Percentiles rank a stretch among this genome's conserved stretches.
Evolutionary conservation across 2,888 invertebrate species (phyloP).

Genomic region (Harmothoe impar): DNA sequence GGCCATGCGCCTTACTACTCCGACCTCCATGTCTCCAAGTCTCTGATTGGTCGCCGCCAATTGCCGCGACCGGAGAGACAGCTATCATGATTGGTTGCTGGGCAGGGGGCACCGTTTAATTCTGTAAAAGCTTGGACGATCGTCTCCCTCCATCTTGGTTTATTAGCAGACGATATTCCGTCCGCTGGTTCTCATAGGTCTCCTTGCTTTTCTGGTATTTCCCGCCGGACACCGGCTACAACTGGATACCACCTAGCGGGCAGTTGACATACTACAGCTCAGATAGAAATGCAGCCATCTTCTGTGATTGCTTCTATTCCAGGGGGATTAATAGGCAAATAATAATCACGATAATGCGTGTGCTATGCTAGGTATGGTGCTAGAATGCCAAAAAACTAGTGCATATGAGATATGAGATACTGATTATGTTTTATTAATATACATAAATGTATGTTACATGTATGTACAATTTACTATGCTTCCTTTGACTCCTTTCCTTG

Average conservation of each 20-base stretch:
- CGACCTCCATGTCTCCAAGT: background rate
- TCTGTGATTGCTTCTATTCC: constrained; percentile 29
- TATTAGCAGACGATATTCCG: constrained; percentile 24
- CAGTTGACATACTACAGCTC: background rate
- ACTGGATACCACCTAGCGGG: background rate
- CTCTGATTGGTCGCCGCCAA: background rate
- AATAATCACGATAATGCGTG: background rate
- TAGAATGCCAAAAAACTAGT: no score
- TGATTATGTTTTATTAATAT: no score
- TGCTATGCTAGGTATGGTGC: no score
- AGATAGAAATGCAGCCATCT: background rate
- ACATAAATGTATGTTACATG: no score
- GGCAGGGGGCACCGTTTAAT: background rate
- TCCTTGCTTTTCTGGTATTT: background rate
- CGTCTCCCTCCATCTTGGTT: constrained; percentile 21
- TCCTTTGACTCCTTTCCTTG: no score
- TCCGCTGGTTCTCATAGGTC: background rate
- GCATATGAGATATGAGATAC: no score
- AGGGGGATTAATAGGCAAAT: background rate
- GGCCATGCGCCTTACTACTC: background rate
- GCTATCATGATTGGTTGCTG: background rate
- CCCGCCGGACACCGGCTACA: background rate
- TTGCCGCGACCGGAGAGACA: background rate
- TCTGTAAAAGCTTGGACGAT: constrained; percentile 21
- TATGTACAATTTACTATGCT: no score